phyloP scores from a whole-genome alignment of 2,113 vertebrate species.

The Neolamprologus toae region DNA sequence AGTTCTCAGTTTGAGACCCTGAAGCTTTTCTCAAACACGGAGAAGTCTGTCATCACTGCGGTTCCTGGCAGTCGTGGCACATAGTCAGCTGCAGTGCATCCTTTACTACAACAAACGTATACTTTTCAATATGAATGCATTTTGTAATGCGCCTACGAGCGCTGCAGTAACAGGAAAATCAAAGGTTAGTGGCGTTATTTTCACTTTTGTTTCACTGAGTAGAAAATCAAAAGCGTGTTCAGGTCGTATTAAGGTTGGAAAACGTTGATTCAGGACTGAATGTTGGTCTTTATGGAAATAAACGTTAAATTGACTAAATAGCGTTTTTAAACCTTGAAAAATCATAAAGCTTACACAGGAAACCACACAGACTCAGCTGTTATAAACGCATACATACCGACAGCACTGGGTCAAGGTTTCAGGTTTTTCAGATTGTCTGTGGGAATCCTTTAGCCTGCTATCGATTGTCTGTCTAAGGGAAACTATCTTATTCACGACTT shows the following conservation, averaged over 20 bases:
- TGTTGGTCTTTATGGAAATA: not conserved
- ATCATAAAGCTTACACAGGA: not conserved
- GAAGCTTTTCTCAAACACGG: not conserved
- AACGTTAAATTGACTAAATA: not conserved
- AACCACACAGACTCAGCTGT: constrained; percentile 21
- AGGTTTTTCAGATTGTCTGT: constrained; percentile 45
- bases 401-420: constrained; percentile 49
- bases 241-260: not conserved
- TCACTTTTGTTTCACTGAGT: not conserved
- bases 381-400: constrained; percentile 47
- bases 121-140: not conserved
- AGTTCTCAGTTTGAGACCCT: not conserved
- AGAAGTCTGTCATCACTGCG: not conserved
- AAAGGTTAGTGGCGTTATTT: not conserved
- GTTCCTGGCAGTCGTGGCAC: not conserved
- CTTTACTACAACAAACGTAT: not conserved
- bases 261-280: not conserved
- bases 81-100: not conserved
- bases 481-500: constrained; percentile 34
- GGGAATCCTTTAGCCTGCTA: constrained; percentile 51
- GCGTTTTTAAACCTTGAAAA: not conserved
- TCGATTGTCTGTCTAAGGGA: constrained; percentile 46
- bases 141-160: not conserved
- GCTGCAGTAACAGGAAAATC: accelerated
- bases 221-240: not conserved